phyloP scores from a whole-genome alignment of 2,797 vertebrate genomes.

The Monodelphis domestica region DNA sequence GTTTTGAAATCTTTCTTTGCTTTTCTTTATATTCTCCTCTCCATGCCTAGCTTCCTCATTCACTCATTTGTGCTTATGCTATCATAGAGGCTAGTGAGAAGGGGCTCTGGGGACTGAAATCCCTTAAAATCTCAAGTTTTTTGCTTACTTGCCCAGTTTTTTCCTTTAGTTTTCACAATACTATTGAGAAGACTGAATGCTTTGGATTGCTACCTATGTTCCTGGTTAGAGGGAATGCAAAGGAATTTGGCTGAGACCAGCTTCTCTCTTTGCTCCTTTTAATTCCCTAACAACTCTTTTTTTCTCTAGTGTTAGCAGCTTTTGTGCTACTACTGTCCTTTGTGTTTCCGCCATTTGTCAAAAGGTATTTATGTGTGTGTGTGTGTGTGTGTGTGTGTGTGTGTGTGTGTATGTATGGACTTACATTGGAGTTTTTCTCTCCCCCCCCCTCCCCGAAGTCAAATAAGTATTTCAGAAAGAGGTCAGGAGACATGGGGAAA shows the following conservation, averaged over 20 bases:
- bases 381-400: no score
- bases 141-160: background rate
- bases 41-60: no score
- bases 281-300: background rate
- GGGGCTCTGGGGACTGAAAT: background rate
- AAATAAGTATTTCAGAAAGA: no score
- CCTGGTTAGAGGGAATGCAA: background rate
- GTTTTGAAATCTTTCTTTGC: background rate
- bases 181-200: background rate
- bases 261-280: background rate
- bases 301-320: background rate
- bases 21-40: background rate
- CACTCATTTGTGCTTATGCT: background rate
- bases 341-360: background rate
- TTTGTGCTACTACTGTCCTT: background rate
- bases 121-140: background rate
- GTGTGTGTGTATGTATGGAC: background rate
- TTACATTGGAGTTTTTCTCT: background rate
- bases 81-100: background rate
- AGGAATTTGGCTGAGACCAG: background rate
- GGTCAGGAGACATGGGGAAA: background rate
- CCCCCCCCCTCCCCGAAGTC: background rate
- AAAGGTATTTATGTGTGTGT: background rate
- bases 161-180: background rate
- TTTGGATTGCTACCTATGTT: background rate